Evolutionary conservation across 1,140 invertebrate genomes (phyloP).

Genomic region (Leucophenga varia): DNA sequence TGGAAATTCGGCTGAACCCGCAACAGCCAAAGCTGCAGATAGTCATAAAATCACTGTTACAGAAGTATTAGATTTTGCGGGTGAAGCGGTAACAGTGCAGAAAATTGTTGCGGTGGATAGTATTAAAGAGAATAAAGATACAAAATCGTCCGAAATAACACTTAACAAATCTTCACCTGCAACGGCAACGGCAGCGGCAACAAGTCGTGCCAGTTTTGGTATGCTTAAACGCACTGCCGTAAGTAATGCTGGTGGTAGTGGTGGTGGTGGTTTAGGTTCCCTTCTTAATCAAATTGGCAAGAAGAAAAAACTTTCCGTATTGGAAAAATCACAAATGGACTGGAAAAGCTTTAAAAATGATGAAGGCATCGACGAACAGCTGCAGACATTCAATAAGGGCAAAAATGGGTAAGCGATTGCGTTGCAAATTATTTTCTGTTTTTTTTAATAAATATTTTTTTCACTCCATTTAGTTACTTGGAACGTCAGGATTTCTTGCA

Average conservation of each 20-base stretch:
- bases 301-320: constrained; percentile 76
- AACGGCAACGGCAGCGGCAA: background rate
- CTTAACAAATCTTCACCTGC: no score
- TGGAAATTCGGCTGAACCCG: constrained; percentile 9
- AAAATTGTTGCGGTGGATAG: constrained; percentile 64
- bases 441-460: constrained; percentile 3
- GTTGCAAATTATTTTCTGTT: background rate
- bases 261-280: constrained; percentile 64
- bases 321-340: constrained; percentile 90
- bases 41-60: constrained; percentile 55
- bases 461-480: constrained; percentile 67
- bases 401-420: constrained; percentile 73
- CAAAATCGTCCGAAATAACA: no score
- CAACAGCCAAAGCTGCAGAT: constrained; percentile 37
- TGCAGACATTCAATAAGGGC: constrained; percentile 81
- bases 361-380: constrained; percentile 84
- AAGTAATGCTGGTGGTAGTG: constrained; percentile 12
- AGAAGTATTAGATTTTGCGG: constrained; percentile 65
- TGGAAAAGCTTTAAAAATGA: constrained; percentile 87
- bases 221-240: constrained; percentile 26
- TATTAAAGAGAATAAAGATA: constrained; percentile 59
- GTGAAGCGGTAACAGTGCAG: constrained; percentile 64
- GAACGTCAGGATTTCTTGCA: constrained; percentile 88
- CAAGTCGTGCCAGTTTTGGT: background rate
- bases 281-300: constrained; percentile 73